These are phyloP conservation scores for Clepsis dumicolana DNA, from an alignment of 2,888 invertebrate species.

Conservation along the genomic window DNA sequence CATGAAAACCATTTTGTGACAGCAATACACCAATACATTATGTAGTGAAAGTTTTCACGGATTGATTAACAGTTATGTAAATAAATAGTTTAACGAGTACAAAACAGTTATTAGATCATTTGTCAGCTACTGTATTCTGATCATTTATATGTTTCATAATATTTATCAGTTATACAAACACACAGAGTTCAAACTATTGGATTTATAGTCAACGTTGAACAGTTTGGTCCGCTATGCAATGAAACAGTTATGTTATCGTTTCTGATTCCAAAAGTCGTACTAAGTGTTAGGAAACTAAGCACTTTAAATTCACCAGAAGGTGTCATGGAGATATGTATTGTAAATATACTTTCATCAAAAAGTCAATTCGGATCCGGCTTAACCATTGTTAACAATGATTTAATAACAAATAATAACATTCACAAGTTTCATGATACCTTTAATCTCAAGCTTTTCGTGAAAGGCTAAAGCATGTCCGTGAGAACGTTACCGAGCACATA, in stretches of 20 bases:
- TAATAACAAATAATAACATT: slow-evolving; percentile 10
- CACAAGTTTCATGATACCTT: slow-evolving; percentile 24
- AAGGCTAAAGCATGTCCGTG: slow-evolving; percentile 1
- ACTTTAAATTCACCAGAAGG: background rate
- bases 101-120: background rate
- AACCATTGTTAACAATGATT: slow-evolving; percentile 22
- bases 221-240: slow-evolving; percentile 2
- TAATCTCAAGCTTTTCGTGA: slow-evolving; percentile 24
- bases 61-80: slow-evolving; percentile 4
- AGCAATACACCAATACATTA: background rate
- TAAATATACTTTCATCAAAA: slow-evolving; percentile 31
- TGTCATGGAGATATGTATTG: slow-evolving; percentile 23
- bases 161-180: background rate
- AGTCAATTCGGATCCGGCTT: slow-evolving; percentile 10
- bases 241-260: slow-evolving; percentile 6
- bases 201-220: background rate
- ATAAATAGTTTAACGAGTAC: background rate
- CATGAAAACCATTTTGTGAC: background rate
- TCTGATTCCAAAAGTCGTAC: background rate
- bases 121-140: background rate
- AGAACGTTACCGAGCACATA: slow-evolving; percentile 1
- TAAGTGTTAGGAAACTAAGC: background rate
- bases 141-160: background rate
- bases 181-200: background rate
- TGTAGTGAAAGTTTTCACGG: background rate